phyloP scores from a whole-genome alignment of 2,113 vertebrate genomes.

The Sorex fumeus region DNA sequence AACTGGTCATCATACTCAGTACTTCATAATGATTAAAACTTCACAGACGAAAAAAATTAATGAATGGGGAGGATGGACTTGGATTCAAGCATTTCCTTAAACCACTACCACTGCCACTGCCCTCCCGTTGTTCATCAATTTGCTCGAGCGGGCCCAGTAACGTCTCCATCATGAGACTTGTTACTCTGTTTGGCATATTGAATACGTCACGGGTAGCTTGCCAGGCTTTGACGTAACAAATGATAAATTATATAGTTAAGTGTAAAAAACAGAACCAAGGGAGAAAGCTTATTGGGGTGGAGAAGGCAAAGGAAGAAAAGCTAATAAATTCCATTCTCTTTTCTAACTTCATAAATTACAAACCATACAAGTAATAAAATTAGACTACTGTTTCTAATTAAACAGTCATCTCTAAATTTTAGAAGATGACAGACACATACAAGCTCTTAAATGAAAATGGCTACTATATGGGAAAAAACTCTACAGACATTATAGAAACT shows the following conservation, averaged over 20 bases:
- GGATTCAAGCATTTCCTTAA: constrained; percentile 38
- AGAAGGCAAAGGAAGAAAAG: constrained; percentile 32
- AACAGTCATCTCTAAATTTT: neutral
- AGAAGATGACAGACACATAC: constrained; percentile 19
- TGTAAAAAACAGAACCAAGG: constrained; percentile 22
- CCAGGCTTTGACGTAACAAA: too few relatives aligned
- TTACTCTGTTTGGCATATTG: too few relatives aligned
- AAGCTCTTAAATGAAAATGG: constrained; percentile 22
- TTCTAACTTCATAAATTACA: constrained; percentile 13
- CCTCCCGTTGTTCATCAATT: too few relatives aligned
- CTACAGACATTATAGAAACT: constrained; percentile 35
- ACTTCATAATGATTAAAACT: neutral
- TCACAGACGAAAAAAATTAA: constrained; percentile 5
- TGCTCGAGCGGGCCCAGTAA: too few relatives aligned
- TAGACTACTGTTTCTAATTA: neutral
- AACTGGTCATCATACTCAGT: constrained; percentile 24
- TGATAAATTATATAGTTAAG: neutral
- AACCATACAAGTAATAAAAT: constrained; percentile 28
- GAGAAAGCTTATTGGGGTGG: constrained; percentile 23
- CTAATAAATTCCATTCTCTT: neutral
- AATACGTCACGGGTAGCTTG: too few relatives aligned
- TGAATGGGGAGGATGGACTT: neutral
- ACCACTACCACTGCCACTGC: too few relatives aligned
- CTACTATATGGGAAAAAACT: constrained; percentile 26
- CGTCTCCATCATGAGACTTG: too few relatives aligned